Conservation (phyloP, 2,797 vertebrate genomes). For the Sebastiscus tertius region DNA sequence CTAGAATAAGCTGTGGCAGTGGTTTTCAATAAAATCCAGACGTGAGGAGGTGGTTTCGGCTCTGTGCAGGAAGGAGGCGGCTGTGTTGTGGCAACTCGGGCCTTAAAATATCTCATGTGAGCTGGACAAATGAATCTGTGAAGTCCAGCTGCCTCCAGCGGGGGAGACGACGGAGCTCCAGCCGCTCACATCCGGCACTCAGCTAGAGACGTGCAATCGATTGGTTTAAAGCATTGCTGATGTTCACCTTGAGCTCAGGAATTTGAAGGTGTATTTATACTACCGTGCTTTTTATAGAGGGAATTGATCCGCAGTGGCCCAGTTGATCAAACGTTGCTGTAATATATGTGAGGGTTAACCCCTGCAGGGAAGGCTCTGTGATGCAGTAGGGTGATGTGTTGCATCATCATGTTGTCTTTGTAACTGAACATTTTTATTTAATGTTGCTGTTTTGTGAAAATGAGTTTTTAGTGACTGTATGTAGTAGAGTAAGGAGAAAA, state of each 20-base stretch:
- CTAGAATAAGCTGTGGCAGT: background rate
- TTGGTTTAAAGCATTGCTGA: constrained; percentile 6
- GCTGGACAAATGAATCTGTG: constrained; percentile 15
- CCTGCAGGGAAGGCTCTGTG: background rate
- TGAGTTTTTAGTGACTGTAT: background rate
- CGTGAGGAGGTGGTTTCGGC: background rate
- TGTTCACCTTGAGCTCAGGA: constrained; percentile 40
- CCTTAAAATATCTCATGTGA: constrained; percentile 49
- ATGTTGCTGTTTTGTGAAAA: background rate
- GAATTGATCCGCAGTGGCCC: constrained; percentile 16
- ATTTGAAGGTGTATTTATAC: constrained; percentile 23
- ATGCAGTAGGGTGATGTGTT: background rate
- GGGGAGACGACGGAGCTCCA: background rate
- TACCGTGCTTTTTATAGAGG: constrained; percentile 11
- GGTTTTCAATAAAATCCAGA: background rate
- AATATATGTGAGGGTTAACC: background rate
- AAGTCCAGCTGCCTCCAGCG: background rate
- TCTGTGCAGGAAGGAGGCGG: constrained; percentile 1
- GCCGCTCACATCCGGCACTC: constrained; percentile 1
- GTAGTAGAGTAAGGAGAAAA: too few species aligned
- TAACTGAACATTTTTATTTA: background rate
- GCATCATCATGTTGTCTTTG: background rate
- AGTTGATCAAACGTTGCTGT: background rate
- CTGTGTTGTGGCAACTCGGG: constrained; percentile 7
- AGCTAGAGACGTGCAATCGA: background rate